A percentile compares a stretch with the other conserved stretches of the same genome.
phyloP scores from a whole-genome alignment of 2,888 invertebrate species.

The Portevinia maculata region DNA sequence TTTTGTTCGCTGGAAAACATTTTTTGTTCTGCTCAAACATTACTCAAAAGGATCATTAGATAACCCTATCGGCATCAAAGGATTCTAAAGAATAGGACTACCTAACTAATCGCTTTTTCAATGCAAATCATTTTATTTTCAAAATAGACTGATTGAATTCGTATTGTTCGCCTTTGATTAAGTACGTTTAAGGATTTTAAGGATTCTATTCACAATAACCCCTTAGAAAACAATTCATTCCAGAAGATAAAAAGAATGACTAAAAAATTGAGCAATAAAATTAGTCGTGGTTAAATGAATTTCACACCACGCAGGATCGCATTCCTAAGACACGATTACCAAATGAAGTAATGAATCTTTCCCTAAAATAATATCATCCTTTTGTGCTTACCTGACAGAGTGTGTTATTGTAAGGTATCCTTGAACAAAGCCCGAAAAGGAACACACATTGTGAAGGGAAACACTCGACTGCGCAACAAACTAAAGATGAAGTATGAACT shows the following conservation, averaged over 20 bases:
- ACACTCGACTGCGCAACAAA: slow-evolving; percentile 49
- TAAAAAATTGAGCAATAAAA: slow-evolving; percentile 83
- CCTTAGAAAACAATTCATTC: slow-evolving; percentile 33
- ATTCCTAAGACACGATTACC: slow-evolving; percentile 59
- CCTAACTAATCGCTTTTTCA: slow-evolving; percentile 51
- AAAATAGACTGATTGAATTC: slow-evolving; percentile 50
- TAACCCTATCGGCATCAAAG: slow-evolving; percentile 6
- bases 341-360: slow-evolving; percentile 80
- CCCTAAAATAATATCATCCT: slow-evolving; percentile 67
- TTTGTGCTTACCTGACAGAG: slow-evolving; percentile 66
- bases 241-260: slow-evolving; percentile 42
- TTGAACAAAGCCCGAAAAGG: slow-evolving; percentile 67
- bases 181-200: slow-evolving; percentile 1
- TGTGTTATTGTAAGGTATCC: slow-evolving; percentile 67
- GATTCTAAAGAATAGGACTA: slow-evolving; percentile 5
- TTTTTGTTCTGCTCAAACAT: not conserved
- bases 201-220: slow-evolving; percentile 43
- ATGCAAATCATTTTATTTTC: slow-evolving; percentile 66
- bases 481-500: slow-evolving; percentile 39
- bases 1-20: too few relatives aligned
- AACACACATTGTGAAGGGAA: slow-evolving; percentile 64
- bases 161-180: slow-evolving; percentile 54
- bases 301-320: slow-evolving; percentile 76
- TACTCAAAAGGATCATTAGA: slow-evolving; percentile 1
- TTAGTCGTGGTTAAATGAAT: slow-evolving; percentile 82